Evolutionary conservation across 2,888 invertebrate species (phyloP), one percentile per base, ranked within the genome.

Genomic region (Platycheirus rosarum): DNA sequence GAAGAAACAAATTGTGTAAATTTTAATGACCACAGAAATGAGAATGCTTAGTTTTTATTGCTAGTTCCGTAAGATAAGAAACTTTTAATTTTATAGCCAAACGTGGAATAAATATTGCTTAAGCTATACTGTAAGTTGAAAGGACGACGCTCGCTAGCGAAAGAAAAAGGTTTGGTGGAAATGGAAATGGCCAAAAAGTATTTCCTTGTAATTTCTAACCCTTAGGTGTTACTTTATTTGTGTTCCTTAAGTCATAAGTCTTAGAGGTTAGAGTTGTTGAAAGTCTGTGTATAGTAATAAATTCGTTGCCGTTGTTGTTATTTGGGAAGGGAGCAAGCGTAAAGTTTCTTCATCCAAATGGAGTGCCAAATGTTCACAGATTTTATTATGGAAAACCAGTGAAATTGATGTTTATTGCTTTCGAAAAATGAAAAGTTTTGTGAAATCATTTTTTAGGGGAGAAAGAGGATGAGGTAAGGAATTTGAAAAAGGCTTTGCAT

Each of bases 341-440:
- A 66, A 73, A 71, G 44, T 44, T 62, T 63, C 44, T 48, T 29
- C 4, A 1, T 13, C 13, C 11, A 35, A 73, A 73, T 68, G 29
- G 42, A 62, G 73, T 62, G 78, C 48, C 53, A 62, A 68, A 32
- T 62, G 53, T 78, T 68, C 32, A 42, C 73, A 68, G 48, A 53
- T 32, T 48, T 53, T n/a, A 49, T 29, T 3, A n/a, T n/a, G 48
- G 40, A 42, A 48, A 68, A 26, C 14, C 55, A 62, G 78, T 68
- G 42, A 78, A 73, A 63, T 78, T 68, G 53, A 68, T 78, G 73
- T 73, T 78, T 78, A 78, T 78, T 73, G 73, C 73, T 16, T 20
- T 5, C 8, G 16, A 23, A 55, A 37, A 8, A 14, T 23, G 9
- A 18, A 57, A 57, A 57, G 40, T 57, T 57, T 13, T n/a, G 2